Evolutionary conservation across 1,140 invertebrate species (phyloP).

Genomic region (Rhyacophila brunnea): DNA sequence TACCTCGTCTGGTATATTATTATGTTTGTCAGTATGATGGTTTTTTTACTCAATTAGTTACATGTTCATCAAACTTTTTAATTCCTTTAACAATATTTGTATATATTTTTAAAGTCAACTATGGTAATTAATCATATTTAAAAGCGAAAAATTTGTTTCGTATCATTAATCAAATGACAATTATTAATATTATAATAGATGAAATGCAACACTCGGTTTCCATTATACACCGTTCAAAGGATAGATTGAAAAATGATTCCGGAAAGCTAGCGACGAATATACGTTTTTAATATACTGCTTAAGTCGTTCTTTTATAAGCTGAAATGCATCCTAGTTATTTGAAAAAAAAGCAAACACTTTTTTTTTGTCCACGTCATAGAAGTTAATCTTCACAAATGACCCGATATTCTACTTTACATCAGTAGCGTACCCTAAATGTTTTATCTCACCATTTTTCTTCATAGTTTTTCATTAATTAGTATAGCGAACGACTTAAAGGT

Average conservation of each 20-base stretch:
- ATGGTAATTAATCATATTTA: neutral
- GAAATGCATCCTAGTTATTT: conserved; percentile 1
- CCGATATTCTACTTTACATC: conserved; percentile 4
- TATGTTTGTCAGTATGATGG: no score
- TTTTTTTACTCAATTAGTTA: no score
- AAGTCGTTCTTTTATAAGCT: neutral
- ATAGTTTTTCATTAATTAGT: no score
- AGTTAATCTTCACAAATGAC: conserved; percentile 33
- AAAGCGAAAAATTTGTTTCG: neutral
- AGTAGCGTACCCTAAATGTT: no score
- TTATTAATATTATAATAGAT: neutral
- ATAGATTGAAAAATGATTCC: conserved; percentile 11
- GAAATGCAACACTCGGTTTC: neutral
- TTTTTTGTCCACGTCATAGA: conserved; percentile 4
- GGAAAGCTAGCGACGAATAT: conserved; percentile 1
- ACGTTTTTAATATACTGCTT: neutral
- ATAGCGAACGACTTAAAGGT: no score
- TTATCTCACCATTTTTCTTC: no score
- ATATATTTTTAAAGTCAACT: neutral
- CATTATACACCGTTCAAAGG: no score
- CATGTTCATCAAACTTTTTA: no score
- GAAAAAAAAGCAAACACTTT: neutral
- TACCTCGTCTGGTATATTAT: no score
- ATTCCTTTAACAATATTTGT: no score
- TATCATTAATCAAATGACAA: conserved; percentile 1